Percentiles rank a stretch among this genome's conserved stretches.
phyloP scores from a whole-genome alignment of 2,113 vertebrate genomes.

The Athene cunicularia region DNA sequence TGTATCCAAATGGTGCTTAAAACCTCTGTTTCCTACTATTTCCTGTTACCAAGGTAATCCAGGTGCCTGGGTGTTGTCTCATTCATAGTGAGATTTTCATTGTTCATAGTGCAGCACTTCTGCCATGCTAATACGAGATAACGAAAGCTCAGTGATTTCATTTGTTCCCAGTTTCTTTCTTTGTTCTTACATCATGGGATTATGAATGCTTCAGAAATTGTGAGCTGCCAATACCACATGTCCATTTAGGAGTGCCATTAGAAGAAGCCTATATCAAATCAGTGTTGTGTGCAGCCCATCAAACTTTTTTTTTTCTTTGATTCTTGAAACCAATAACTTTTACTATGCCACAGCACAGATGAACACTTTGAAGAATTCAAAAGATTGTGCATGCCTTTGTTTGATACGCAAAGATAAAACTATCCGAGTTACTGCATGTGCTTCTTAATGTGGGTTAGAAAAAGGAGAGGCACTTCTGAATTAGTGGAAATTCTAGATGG shows the following conservation, averaged over 20 bases:
- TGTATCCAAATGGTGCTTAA: not conserved
- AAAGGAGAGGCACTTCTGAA: not conserved
- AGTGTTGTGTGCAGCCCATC: not conserved
- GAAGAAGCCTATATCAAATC: not conserved
- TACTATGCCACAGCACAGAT: not conserved
- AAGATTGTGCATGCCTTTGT: not conserved
- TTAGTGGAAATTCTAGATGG: too few relatives aligned
- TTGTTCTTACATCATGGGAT: not conserved
- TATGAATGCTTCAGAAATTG: not conserved
- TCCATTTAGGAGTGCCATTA: not conserved
- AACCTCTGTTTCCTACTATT: not conserved
- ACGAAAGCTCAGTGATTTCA: not conserved
- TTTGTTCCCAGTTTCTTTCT: not conserved
- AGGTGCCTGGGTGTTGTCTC: not conserved
- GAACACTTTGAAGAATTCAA: not conserved
- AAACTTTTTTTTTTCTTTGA: not conserved
- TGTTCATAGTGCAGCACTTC: not conserved
- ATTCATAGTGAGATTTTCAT: not conserved
- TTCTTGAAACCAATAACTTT: not conserved
- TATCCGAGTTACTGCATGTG: not conserved
- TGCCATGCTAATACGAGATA: not conserved
- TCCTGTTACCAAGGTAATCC: conserved; percentile 1
- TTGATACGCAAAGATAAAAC: not conserved
- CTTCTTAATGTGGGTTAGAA: not conserved
- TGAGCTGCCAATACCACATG: not conserved